Evolutionary conservation across 2,797 vertebrate genomes (phyloP).

Genomic region (Morelia viridis): DNA sequence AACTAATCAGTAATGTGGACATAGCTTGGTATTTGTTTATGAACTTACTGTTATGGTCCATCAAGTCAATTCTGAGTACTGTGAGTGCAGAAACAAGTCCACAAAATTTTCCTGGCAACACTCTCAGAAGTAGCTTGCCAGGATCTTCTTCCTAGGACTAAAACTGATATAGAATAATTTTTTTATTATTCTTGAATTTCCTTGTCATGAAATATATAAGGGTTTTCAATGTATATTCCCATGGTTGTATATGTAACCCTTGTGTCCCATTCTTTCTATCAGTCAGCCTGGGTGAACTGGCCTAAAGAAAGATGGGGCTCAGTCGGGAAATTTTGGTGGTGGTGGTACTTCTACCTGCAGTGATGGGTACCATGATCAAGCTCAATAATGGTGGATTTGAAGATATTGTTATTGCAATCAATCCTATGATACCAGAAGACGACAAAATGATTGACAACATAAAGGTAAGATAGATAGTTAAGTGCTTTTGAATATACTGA

Average conservation of each 20-base stretch:
- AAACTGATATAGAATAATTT: neutral
- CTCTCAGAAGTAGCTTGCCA: too few species aligned
- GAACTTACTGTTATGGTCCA: too few species aligned
- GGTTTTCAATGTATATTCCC: neutral
- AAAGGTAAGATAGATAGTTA: constrained; percentile 57
- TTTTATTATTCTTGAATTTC: neutral
- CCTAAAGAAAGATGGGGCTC: constrained; percentile 26
- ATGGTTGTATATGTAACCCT: neutral
- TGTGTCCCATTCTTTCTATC: neutral
- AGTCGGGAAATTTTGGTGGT: constrained; percentile 50
- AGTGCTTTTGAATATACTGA: neutral
- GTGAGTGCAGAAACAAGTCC: too few species aligned
- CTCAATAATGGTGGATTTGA: constrained; percentile 72
- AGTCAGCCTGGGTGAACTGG: neutral
- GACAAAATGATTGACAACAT: constrained; percentile 61
- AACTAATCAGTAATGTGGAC: too few species aligned
- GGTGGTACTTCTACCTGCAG: constrained; percentile 42
- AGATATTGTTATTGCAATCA: constrained; percentile 71
- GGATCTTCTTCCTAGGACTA: too few species aligned
- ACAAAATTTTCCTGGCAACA: too few species aligned
- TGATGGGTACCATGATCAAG: constrained; percentile 57
- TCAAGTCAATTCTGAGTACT: too few species aligned
- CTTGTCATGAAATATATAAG: constrained; percentile 20
- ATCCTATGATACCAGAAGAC: constrained; percentile 65
- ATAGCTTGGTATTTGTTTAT: too few species aligned